Base-by-base conservation (phyloP, 92 coral and sea anemone species). In the Parazoanthus atlanticus region DNA sequence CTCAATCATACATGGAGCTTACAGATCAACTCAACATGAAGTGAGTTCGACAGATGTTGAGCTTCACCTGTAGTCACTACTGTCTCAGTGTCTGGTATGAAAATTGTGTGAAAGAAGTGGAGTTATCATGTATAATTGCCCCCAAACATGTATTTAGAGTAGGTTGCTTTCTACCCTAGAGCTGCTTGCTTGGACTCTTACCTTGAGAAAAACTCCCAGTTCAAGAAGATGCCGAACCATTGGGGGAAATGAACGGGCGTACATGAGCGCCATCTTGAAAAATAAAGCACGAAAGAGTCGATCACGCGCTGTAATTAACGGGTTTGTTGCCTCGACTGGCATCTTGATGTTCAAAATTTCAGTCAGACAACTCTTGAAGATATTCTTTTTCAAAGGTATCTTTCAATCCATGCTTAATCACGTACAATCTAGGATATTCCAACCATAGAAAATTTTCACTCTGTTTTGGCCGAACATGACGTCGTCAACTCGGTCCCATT, bases 261-360 rank as follows among this genome's bases (percentile, higher is more conserved):
- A 97, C 97, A 97, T 93, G 49, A 97, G 97, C 91, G 98, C 96
- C 95, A 97, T 94, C 76, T 97, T 97, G 95, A 95, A 97, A 92
- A 97, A 97, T 88, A 97, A 92, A 71, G 98, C 99, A 87, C 99
- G 98, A 89, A 97, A 97, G 58, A 97, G 89, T 19, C 99, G 93
- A 81, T 97, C 99, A 33, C 99, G 90, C 78, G 99, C 99, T 49
- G 94, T 97, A 36, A 97, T 94, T 32, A 97, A 89, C 74, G 99
- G 99, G 72, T 97, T 95, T 78, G 95, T 93, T 85, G 91, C 98
- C 86, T 97, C 99, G 86, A 93, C 95, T 71, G 99, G 99, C 99
- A 97, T 97, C 85, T 72, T 90, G 85, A 66, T 87, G 76, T 43
- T n/a, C 28, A 31, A 26, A n/a, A 10, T 40, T 0, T 84, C 41